Evolutionary conservation across 2,113 vertebrate genomes (phyloP), one percentile per base, ranked within the genome.

Genomic region (Mugil cephalus): DNA sequence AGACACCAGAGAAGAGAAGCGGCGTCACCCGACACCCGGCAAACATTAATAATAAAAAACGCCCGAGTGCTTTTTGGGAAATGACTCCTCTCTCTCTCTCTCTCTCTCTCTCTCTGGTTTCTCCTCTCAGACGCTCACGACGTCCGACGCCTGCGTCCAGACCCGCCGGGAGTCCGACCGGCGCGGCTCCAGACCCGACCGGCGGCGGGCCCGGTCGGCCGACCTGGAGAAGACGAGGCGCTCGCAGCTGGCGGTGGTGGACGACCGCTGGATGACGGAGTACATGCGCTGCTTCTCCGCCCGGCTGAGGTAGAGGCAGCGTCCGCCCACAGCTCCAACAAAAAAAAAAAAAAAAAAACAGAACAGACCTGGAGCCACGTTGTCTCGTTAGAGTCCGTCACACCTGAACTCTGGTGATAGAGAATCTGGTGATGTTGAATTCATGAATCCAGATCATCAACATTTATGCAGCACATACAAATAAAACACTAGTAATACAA

Each of bases 211-310:
- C 0, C 93, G 91, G 1, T 96, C 96, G 0, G 95, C 93, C 4
- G 96, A 97, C 62, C 91, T 89, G 82, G 95, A 96, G 64, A 95
- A 88, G 85, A 60, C 38, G 1, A 83, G 88, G 13, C 80, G 67
- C 47, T 51, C 79, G 0, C 94, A 94, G 86, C 68, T 95, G 42
- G 66, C 86, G 8, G 88, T 93, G 1, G 80, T 72, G 4, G 95
- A 97, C 10, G 96, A 95, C 78, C 96, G 95, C 0, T 99, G 98
- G 97, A 90, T 95, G 90, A 98, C 97, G 0, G 98, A 99, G 82
- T 99, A 99, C 55, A 99, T 98, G 98, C 94, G 96, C 64, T 99
- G 98, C 91, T 99, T 96, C 88, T 99, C 97, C 0, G 95, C 96
- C 4, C 88, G 96, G 36, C 80, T 92, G 62, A 92, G 93, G 82